Conservation (phyloP, 2,113 vertebrate species). For the Motacilla alba region DNA sequence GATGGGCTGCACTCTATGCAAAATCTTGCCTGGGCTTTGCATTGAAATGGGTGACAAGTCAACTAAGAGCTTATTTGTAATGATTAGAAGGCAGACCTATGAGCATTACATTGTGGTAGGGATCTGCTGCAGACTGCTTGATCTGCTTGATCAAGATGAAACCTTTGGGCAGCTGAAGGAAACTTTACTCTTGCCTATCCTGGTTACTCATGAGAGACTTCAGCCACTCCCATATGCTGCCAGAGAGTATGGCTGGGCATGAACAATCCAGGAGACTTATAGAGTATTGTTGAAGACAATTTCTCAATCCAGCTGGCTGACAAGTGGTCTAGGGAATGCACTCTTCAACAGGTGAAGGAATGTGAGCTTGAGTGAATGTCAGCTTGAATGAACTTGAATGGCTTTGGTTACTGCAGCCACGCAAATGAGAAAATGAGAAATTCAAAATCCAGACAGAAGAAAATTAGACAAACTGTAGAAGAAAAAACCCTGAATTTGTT, state of each 20-base stretch:
- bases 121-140: not conserved
- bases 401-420: not conserved
- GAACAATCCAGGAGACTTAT: not conserved
- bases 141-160: not conserved
- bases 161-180: not conserved
- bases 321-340: not conserved
- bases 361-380: not conserved
- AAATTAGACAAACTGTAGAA: not conserved
- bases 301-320: not conserved
- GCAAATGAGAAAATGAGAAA: not conserved
- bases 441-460: not conserved
- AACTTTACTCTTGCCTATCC: not conserved
- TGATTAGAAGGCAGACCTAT: not conserved
- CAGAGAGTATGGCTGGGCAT: not conserved
- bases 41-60: not conserved
- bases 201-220: not conserved
- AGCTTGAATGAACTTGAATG: not conserved
- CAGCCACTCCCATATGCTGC: not conserved
- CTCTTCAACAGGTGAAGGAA: not conserved
- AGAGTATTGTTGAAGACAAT: not conserved
- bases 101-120: not conserved
- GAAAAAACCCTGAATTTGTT: not conserved
- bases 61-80: not conserved
- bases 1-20: not conserved
- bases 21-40: not conserved